A percentile compares a stretch with the other conserved stretches of the same genome.
phyloP scores from a whole-genome alignment of 2,888 invertebrate species.

The Lithosia quadra region DNA sequence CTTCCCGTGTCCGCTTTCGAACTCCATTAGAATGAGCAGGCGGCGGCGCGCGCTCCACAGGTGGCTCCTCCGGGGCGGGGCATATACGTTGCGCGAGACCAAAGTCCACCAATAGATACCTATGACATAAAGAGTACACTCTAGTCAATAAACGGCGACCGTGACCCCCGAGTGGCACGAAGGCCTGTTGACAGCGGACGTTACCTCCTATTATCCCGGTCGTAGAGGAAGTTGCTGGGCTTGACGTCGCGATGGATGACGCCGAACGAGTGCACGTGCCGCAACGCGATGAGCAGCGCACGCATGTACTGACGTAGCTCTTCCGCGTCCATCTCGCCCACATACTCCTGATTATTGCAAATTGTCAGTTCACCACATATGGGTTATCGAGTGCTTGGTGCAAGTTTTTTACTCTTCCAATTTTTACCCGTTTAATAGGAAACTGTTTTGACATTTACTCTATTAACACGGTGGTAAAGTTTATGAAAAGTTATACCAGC shows the following conservation, averaged over 20 bases:
- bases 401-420: no score
- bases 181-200: background rate
- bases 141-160: background rate
- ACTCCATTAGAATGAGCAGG: slow-evolving; percentile 45
- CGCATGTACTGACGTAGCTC: slow-evolving; percentile 93
- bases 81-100: slow-evolving; percentile 92
- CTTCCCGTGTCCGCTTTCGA: slow-evolving; percentile 63
- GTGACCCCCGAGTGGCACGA: background rate
- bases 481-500: no score
- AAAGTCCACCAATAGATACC: slow-evolving; percentile 95
- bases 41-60: slow-evolving; percentile 85
- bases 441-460: no score
- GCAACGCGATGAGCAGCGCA: slow-evolving; percentile 92
- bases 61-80: slow-evolving; percentile 46
- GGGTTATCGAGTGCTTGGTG: no score
- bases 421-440: no score
- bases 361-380: background rate
- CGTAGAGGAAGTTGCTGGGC: slow-evolving; percentile 96
- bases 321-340: slow-evolving; percentile 88
- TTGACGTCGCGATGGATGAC: slow-evolving; percentile 97
- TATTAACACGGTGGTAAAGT: no score
- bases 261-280: slow-evolving; percentile 93
- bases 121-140: slow-evolving; percentile 50
- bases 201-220: slow-evolving; percentile 89
- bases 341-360: slow-evolving; percentile 89